Evolutionary conservation across 2,797 vertebrate species (phyloP), one percentile per base, ranked within the genome.

Genomic region (Pelodytes ibericus): DNA sequence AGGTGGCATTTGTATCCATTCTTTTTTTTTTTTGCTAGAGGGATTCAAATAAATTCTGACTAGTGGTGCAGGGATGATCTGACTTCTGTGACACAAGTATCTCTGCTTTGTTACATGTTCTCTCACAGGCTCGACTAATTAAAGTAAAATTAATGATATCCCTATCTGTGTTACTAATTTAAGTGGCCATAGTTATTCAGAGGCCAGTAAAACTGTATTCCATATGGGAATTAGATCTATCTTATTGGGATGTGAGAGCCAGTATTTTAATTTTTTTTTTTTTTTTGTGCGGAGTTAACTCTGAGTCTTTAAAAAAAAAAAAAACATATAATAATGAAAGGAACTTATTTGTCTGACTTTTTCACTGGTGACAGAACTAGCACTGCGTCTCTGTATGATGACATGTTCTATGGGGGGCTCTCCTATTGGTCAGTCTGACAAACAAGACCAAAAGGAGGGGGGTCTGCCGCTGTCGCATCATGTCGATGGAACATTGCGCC

Each of bases 21-120:
- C 13, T 36, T 36, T 5, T 36, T 36, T 36, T 36, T 93, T 90
- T 93, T 94, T 90, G 94, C 92, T 87, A 86, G 87, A 91, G 93
- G 94, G 93, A 94, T 94, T 91, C 94, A 92, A 95, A 93, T 94
- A 94, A 95, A 92, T 93, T 92, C 89, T 93, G 93, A 94, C 94
- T 94, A 88, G 91, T 86, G 87, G 88, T 87, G 90, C 91, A 92
- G 92, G 82, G 88, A 90, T 86, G 89, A 87, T 85, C 88, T 86
- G 92, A 94, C 91, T 94, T n/a, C 93, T 88, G 88, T 94, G 93
- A 92, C 91, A 93, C 93, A 93, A 94, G 94, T 90, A 91, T 90
- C 88, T 87, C 83, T 89, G 87, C 91, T 85, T 94, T 93, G 91
- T 91, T 93, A 90, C 90, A 87, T 88, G 88, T 92, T 92, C 90